Base-by-base conservation (phyloP, 2,888 invertebrate genomes). In the Gerris lacustris region DNA sequence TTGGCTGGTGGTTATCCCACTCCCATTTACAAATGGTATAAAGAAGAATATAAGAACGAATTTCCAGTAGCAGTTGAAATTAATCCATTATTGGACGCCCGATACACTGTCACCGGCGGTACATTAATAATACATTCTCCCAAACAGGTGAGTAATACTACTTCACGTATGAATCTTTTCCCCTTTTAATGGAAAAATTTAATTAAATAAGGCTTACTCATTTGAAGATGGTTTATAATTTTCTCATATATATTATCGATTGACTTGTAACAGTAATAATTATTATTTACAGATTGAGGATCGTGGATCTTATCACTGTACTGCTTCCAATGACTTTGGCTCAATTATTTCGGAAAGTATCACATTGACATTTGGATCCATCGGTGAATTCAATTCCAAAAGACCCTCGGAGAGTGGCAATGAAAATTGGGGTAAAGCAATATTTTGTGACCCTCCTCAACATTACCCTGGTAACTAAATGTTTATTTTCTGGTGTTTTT, bases 401-500 rank as follows among this genome's bases (percentile, higher is more conserved):
- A 85, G 95, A 71, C 88, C 94, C 0, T 83, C 87, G 66, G 95
- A 95, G 81, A 85, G 84, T 73, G 94, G 94, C 6, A 90, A 91
- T 77, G 90, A 94, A 80, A 94, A 94, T 81, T 95, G 94, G 94
- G 95, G 95, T 55, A 95, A 94, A 83, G 89, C 92, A 0, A 87
- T 95, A 75, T 91, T 88, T 75, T 96, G 95, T 82, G 94, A 95
- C 82, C 92, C 96, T 15, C 96, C 96, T 0, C 91, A 91, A 75
- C 91, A 92, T 83, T 96, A 90, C 80, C 94, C 96, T 6, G 85
- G 84, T 84, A 77, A n/a, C 55, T 64, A 62, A 6, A 66, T 67
- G 43, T 69, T 31, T 1, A 2, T 31, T 2, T 31, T 31, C 4
- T 31, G 31, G 1, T 1, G 9, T 70, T 67, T 66, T 31, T 47